Conservation (phyloP, 2,888 invertebrate genomes). For the Drosophila atroscutellata region DNA sequence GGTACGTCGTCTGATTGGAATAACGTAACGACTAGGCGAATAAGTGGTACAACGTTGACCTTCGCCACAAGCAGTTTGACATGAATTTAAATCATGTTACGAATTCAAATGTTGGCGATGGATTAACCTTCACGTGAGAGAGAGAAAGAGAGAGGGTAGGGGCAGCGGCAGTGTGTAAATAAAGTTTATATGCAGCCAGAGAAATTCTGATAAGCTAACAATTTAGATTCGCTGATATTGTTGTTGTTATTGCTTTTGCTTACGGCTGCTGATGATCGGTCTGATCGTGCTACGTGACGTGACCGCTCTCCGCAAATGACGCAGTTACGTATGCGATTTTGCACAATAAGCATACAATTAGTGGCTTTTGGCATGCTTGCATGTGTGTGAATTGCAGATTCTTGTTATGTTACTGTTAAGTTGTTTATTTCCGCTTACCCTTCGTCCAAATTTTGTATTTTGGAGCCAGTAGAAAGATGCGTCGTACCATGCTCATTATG, state of each 20-base stretch:
- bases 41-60: constrained; percentile 35
- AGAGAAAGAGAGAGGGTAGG: constrained; percentile 6
- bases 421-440: constrained; percentile 63
- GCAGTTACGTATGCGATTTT: constrained; percentile 77
- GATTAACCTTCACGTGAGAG: constrained; percentile 43
- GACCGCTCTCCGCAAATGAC: constrained; percentile 62
- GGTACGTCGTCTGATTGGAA: constrained; percentile 41
- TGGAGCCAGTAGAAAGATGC: constrained; percentile 79
- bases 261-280: constrained; percentile 17
- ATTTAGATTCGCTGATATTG: constrained; percentile 14
- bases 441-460: constrained; percentile 80
- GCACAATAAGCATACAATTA: constrained; percentile 47
- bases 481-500: constrained; percentile 81
- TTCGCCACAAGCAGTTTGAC: constrained; percentile 51
- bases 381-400: constrained; percentile 25
- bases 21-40: constrained; percentile 32
- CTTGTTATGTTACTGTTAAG: not conserved
- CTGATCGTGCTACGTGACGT: constrained; percentile 45
- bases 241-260: constrained; percentile 21
- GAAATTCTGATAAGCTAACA: constrained; percentile 58
- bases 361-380: constrained; percentile 4
- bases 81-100: constrained; percentile 53
- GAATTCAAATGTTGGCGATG: constrained; percentile 9
- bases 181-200: constrained; percentile 12
- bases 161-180: constrained; percentile 5